Evolutionary conservation across 37 sponge, comb jelly and placozoan genomes (phyloP), one percentile per base, ranked within the genome.

Genomic region (Amphimedon queenslandica): DNA sequence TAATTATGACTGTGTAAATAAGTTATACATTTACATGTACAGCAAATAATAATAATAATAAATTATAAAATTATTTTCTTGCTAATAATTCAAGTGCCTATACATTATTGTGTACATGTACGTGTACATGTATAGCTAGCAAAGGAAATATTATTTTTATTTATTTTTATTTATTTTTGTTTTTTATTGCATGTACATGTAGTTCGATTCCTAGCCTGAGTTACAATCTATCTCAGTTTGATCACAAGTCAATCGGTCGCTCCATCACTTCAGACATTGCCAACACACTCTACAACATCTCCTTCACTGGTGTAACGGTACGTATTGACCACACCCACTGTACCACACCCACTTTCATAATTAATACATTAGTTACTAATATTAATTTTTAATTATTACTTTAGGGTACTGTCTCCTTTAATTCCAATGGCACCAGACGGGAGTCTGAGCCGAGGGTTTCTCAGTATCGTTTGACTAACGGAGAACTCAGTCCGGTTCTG

Each of bases 371-470:
- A 47, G 13, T 47, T 47, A 47, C 53, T 18, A 18, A 13, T 47
- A 47, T 47, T 47, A 47, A 47, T 47, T 13, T 47, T 47, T 47
- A 47, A 47, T 47, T 47, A 8, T 47, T 18, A 36, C 27, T n/a
- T 8, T 57, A 84, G 84, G 85, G 85, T 42, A 10, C 29, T 27
- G 85, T 84, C 2, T 6, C 24, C 27, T 78, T 78, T 40, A 40
- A 84, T 67, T 57, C 51, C 30, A 67, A 73, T 67, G 85, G 85
- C 8, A 73, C 79, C 36, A 55, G 85, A 10, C 28, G 27, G 4
- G 42, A 57, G 58, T 5, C 60, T 4, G 1, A 10, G 13, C 63
- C 69, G 40, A 38, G 60, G 24, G 63, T 84, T 16, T 13, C 78
- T 27, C 40, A 77, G 73, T 84, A 84, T 71, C 33, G 85, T 10